Evolutionary conservation across 2,797 vertebrate genomes (phyloP).

Genomic region (Sorex maritimensis): DNA sequence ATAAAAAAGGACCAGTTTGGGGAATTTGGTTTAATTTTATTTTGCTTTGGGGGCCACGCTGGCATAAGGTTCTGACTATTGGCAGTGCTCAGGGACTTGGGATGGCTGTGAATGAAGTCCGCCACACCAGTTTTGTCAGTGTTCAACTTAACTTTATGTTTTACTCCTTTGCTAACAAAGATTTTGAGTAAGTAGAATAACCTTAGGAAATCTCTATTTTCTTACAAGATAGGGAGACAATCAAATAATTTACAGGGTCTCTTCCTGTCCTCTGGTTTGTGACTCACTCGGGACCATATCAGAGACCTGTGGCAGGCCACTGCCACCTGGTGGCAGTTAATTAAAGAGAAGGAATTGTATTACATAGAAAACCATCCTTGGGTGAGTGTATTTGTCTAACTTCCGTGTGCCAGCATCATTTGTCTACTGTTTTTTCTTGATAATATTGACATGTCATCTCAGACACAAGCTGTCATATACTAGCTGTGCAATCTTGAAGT

Average conservation of each 20-base stretch:
- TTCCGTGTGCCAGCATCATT: no score
- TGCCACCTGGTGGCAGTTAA: constrained; percentile 75
- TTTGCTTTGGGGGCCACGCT: no score
- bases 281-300: background rate
- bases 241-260: background rate
- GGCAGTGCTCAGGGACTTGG: no score
- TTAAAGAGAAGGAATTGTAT: background rate
- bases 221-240: constrained; percentile 34
- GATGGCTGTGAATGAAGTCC: no score
- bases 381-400: background rate
- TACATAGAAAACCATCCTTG: background rate
- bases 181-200: constrained; percentile 45
- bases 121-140: no score
- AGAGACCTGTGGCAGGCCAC: background rate
- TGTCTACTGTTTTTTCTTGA: background rate
- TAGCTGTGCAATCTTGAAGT: background rate
- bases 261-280: background rate
- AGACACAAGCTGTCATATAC: background rate
- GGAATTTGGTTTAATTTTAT: background rate
- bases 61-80: no score
- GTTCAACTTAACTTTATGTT: constrained; percentile 40
- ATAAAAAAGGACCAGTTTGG: background rate
- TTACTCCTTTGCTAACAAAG: constrained; percentile 16
- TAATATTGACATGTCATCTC: background rate
- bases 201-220: background rate